phyloP scores from a whole-genome alignment of 2,888 invertebrate genomes.

The Aromia moschata region DNA sequence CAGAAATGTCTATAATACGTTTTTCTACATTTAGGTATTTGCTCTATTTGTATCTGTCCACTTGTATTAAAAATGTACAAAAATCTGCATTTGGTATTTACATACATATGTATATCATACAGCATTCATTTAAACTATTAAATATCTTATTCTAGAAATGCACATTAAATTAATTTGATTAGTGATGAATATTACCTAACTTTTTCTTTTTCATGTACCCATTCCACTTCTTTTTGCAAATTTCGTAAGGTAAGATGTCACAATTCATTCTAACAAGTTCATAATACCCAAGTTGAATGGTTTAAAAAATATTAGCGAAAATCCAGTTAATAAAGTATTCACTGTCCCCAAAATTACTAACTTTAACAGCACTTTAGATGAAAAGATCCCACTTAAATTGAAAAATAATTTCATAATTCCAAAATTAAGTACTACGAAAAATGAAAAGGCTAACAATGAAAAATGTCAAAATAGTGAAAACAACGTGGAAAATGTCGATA shows the following conservation, averaged over 20 bases:
- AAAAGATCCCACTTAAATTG: neutral
- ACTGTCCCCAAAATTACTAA: constrained; percentile 30
- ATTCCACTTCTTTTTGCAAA: constrained; percentile 47
- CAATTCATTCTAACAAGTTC: constrained; percentile 32
- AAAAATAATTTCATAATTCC: constrained; percentile 32
- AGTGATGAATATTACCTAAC: constrained; percentile 27
- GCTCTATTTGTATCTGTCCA: no score
- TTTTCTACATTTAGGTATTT: no score
- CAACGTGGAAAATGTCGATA: neutral
- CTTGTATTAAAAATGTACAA: no score
- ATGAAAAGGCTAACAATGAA: constrained; percentile 26
- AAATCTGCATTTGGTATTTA: no score
- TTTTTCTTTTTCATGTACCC: constrained; percentile 54
- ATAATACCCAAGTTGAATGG: constrained; percentile 26
- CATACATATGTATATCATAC: no score
- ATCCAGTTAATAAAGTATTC: constrained; percentile 24
- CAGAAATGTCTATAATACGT: no score
- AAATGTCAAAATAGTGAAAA: constrained; percentile 23
- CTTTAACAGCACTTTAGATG: constrained; percentile 3
- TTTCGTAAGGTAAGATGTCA: constrained; percentile 66
- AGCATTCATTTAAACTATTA: no score
- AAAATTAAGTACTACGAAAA: constrained; percentile 22
- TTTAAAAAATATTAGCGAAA: constrained; percentile 10
- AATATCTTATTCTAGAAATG: constrained; percentile 4
- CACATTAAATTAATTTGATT: neutral